phyloP scores from a whole-genome alignment of 2,888 invertebrate genomes.

The Leptinotarsa peninsularis region DNA sequence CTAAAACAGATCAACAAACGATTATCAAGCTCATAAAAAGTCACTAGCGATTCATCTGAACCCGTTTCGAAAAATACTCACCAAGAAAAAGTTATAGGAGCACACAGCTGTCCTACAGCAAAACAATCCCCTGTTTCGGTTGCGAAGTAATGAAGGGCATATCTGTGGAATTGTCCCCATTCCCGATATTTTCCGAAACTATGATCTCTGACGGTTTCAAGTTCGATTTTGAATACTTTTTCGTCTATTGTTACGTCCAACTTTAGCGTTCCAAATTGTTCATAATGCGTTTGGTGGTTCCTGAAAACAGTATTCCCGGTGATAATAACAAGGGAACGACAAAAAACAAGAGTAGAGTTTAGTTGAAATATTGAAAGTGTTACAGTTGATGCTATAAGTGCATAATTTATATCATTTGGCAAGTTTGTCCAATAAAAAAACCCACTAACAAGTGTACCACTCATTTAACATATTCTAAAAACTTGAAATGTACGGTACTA shows the following conservation, averaged over 20 bases:
- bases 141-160: conserved; percentile 77
- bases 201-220: conserved; percentile 78
- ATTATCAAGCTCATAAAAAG: too few relatives aligned
- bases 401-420: too few relatives aligned
- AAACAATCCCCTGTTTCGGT: conserved; percentile 78
- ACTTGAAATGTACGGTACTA: too few relatives aligned
- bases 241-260: conserved; percentile 72
- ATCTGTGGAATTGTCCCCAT: conserved; percentile 77
- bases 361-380: too few relatives aligned
- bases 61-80: conserved; percentile 58
- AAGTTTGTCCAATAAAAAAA: too few relatives aligned
- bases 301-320: conserved; percentile 63
- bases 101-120: conserved; percentile 72
- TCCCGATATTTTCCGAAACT: conserved; percentile 74
- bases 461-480: too few relatives aligned
- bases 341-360: too few relatives aligned
- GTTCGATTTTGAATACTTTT: conserved; percentile 65
- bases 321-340: background rate
- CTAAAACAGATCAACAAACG: too few relatives aligned
- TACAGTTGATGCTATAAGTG: too few relatives aligned
- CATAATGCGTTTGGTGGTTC: conserved; percentile 80
- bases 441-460: too few relatives aligned
- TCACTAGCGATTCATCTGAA: too few relatives aligned
- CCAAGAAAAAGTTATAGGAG: conserved; percentile 74
- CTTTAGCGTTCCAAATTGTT: conserved; percentile 76